These are phyloP conservation scores for Carettochelys insculpta DNA, from an alignment of 2,113 vertebrate species.

Conservation along the genomic window DNA sequence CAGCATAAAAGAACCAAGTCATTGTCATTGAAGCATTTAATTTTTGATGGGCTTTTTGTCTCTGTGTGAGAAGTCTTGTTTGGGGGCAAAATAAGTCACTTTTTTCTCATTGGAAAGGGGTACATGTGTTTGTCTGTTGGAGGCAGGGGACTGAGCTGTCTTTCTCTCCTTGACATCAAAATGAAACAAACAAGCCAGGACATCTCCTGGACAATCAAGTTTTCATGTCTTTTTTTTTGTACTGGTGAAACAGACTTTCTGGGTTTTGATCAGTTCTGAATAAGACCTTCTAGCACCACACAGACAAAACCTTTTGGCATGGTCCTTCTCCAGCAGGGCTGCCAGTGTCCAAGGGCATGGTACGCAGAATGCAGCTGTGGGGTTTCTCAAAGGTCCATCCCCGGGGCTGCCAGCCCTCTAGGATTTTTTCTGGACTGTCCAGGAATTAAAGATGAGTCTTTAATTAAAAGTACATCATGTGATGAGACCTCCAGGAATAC, in stretches of 20 bases:
- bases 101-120: neutral
- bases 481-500: no score
- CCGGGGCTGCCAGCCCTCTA: no score
- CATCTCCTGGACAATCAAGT: neutral
- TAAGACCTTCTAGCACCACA: neutral
- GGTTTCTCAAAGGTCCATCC: neutral
- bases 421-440: no score
- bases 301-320: no score
- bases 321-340: neutral
- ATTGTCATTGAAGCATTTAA: neutral
- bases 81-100: neutral
- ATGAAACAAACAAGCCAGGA: neutral
- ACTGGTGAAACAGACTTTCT: neutral
- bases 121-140: accelerated
- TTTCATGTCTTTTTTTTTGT: neutral
- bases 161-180: neutral
- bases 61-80: neutral
- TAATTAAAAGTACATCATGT: no score
- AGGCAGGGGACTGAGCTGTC: neutral
- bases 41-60: neutral
- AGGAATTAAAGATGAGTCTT: no score
- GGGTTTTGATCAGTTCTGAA: neutral
- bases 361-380: neutral
- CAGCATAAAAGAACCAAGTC: neutral
- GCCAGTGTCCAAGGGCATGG: neutral